phyloP scores from a whole-genome alignment of 2,797 vertebrate genomes.

The Sebastes melanostomus region DNA sequence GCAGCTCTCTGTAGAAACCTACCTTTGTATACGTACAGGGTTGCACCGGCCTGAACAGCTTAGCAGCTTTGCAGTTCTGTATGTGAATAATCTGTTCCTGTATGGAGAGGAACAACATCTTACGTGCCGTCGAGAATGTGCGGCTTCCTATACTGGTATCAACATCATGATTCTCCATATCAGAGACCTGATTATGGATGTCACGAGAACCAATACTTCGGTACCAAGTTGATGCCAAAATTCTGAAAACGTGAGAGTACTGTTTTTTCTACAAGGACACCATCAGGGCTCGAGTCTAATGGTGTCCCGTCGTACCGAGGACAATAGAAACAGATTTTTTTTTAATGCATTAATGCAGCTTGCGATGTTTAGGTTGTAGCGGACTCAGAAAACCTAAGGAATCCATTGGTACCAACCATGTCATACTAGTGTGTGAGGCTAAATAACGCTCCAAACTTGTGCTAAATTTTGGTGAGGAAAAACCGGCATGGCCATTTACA shows the following conservation, averaged over 20 bases:
- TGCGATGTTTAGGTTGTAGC: no score
- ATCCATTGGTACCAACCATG: no score
- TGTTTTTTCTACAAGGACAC: not conserved
- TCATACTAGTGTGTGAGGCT: no score
- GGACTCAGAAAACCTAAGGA: rapidly evolving
- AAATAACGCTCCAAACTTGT: no score
- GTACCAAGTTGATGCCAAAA: no score
- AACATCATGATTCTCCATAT: slow-evolving; percentile 18
- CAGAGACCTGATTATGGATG: not conserved
- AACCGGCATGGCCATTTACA: no score
- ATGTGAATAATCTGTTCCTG: slow-evolving; percentile 12
- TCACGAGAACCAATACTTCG: not conserved
- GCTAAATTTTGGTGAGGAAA: rapidly evolving
- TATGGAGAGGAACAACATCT: slow-evolving; percentile 1
- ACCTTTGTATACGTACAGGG: not conserved
- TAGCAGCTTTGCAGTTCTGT: not conserved
- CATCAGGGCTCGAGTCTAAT: not conserved
- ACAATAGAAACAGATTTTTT: not conserved
- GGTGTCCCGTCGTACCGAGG: not conserved
- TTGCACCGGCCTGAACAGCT: slow-evolving; percentile 32
- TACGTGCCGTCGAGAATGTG: not conserved
- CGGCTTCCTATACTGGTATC: slow-evolving; percentile 18
- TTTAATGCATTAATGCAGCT: no score
- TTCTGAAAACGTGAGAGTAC: not conserved
- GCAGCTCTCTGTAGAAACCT: not conserved